phyloP scores from a whole-genome alignment of 1,140 invertebrate species.

The Gryon sp. region DNA sequence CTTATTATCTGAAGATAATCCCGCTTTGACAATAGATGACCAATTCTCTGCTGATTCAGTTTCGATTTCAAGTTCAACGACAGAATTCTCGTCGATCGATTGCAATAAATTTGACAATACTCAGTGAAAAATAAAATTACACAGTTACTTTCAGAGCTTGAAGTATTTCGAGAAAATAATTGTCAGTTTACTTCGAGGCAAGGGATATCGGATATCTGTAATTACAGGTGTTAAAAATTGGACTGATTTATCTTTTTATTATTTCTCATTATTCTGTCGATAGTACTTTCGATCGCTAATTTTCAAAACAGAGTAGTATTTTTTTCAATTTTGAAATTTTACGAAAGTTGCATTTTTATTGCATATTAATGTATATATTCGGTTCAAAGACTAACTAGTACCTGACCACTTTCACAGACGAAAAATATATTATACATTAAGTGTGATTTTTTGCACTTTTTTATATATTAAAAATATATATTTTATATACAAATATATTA shows the following conservation, averaged over 20 bases:
- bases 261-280: too few species aligned
- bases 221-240: too few species aligned
- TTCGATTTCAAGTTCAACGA: constrained; percentile 30
- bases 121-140: constrained; percentile 9
- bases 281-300: too few species aligned
- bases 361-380: background rate
- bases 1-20: constrained; percentile 33
- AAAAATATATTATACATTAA: too few species aligned
- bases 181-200: background rate
- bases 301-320: background rate
- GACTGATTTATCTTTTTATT: too few species aligned
- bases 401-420: too few species aligned
- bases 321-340: background rate
- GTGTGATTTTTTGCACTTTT: too few species aligned
- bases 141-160: background rate
- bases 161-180: background rate
- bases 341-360: background rate
- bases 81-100: constrained; percentile 12
- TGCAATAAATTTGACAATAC: constrained; percentile 22
- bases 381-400: too few species aligned
- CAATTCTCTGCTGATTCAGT: constrained; percentile 23
- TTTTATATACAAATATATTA: too few species aligned
- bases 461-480: too few species aligned
- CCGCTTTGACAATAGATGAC: constrained; percentile 25
- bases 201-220: background rate